Base-by-base conservation (phyloP, 1,140 invertebrate species). In the Panagrolaimus sp. region DNA sequence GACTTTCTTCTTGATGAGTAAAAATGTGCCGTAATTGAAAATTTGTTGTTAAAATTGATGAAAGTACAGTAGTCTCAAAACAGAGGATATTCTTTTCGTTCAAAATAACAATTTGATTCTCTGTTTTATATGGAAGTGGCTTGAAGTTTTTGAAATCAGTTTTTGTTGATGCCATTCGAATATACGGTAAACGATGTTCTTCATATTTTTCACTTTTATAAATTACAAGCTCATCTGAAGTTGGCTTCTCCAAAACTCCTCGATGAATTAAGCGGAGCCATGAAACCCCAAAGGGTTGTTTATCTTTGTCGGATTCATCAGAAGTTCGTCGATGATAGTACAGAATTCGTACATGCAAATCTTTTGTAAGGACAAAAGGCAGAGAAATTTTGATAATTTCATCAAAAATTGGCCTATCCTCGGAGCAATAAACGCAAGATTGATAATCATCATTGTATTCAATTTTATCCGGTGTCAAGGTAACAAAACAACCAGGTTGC, bases 341-440 rank as follows among this genome's bases (percentile, higher is more conserved):
- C 0, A 89, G 88, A 81, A 97, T 95, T 75, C 91, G 91, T 32
- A 97, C 85, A 85, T 97, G 94, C 65, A 91, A 89, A 70, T 88
- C 89, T 81, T n/a, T n/a, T n/a, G n/a, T n/a, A n/a, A 52, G 91
- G 77, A 93, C 92, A 73, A 94, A 85, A 24, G 93, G 91, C 43
- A 97, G 88, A 43, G 90, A 89, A 76, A 92, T 83, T 87, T 95
- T 96, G 76, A 95, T 89, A 0, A 89, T 92, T 86, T 96, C 94
- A 84, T 88, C 89, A 93, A 94, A 96, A 72, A 90, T 88, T 6
- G 94, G 94, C 82, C 90, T 90, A 77, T 93, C 91, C 81, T 95
- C 91, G 80, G 95, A 92, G 84, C 94, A 94, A 84, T 95, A 95
- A 62, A 95, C 90, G 55, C 94, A 88, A 52, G 91, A 92, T 65